phyloP scores from a whole-genome alignment of 2,113 vertebrate genomes.

The Hippoglossus stenolepis region DNA sequence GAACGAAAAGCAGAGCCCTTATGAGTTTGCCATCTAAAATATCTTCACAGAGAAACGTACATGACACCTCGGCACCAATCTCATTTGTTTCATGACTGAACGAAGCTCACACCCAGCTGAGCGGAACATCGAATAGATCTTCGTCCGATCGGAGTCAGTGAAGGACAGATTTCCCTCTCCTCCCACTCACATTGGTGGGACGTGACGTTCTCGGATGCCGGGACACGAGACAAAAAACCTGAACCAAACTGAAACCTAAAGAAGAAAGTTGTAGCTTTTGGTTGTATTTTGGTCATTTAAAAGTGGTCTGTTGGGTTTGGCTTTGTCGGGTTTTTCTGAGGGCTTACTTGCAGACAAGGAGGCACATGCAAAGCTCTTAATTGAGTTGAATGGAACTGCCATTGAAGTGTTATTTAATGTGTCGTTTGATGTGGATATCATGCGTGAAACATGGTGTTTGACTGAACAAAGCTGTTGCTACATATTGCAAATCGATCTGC shows the following conservation, averaged over 20 bases:
- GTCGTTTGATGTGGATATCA: conserved; percentile 28
- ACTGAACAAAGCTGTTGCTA: conserved; percentile 62
- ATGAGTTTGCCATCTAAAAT: conserved; percentile 65
- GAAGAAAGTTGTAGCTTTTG: conserved; percentile 72
- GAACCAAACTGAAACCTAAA: conserved; percentile 46
- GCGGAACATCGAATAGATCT: not conserved
- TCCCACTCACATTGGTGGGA: not conserved
- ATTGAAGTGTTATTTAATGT: conserved; percentile 7
- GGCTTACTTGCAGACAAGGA: conserved; percentile 73
- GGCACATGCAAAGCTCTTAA: conserved; percentile 48
- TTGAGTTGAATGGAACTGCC: conserved; percentile 64
- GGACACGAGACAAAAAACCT: conserved; percentile 38
- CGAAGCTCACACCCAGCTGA: conserved; percentile 16
- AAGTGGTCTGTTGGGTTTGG: conserved; percentile 67
- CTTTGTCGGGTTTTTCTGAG: conserved; percentile 63
- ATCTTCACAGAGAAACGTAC: conserved; percentile 61
- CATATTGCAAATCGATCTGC: conserved; percentile 59
- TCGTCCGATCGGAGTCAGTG: not conserved
- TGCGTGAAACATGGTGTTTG: conserved; percentile 27
- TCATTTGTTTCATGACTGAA: conserved; percentile 40
- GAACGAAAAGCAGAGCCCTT: conserved; percentile 70
- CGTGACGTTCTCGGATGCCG: not conserved
- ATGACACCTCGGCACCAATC: conserved; percentile 45
- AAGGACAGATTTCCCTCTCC: conserved; percentile 28
- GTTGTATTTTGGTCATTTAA: conserved; percentile 81